phyloP scores from a whole-genome alignment of 2,797 vertebrate species.

The Brachyrhaphis roseni region DNA sequence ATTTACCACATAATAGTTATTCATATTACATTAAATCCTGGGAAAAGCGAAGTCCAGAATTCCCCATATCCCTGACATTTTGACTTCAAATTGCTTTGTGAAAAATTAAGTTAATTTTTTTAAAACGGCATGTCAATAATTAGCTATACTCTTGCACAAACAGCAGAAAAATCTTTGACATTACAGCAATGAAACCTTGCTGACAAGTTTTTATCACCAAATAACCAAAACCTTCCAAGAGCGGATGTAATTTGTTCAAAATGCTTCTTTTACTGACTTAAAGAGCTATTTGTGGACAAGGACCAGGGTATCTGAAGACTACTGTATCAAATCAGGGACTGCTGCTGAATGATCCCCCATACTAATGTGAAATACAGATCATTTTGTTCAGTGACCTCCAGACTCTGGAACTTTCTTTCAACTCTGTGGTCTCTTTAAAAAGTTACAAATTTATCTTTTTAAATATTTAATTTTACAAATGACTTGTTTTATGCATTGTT shows the following conservation, averaged over 20 bases:
- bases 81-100: neutral
- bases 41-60: neutral
- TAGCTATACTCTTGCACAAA: too few species aligned
- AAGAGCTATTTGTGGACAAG: neutral
- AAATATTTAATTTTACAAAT: too few species aligned
- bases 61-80: neutral
- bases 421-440: too few species aligned
- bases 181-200: neutral
- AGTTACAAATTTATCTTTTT: too few species aligned
- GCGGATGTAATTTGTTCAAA: neutral
- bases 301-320: neutral
- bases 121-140: too few species aligned
- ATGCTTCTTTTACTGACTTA: neutral
- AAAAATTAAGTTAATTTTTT: neutral
- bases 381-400: too few species aligned
- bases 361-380: too few species aligned
- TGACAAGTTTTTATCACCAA: neutral
- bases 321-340: too few species aligned
- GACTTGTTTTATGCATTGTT: too few species aligned
- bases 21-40: neutral
- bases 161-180: neutral
- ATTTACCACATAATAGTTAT: neutral
- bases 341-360: too few species aligned
- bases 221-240: neutral
- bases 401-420: too few species aligned